Evolutionary conservation across 2,888 invertebrate species (phyloP), one percentile per base, ranked within the genome.

Genomic region (Lymantria dispar): DNA sequence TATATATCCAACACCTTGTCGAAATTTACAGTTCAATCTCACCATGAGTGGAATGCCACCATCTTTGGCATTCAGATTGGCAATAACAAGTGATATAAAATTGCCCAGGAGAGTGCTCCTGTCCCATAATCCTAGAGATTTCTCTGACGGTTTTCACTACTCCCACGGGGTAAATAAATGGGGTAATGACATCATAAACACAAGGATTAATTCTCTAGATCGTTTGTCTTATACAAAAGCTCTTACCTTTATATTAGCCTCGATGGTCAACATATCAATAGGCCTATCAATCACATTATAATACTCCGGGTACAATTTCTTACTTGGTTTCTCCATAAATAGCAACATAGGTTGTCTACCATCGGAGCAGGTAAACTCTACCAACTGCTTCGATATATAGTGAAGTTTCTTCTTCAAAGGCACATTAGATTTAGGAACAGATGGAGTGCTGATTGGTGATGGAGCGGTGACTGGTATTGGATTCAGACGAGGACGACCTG

Each of bases 281-380:
- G 99, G 99, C 69, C 96, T 96, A 31, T 95, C 94, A 58, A 99
- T 99, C 0, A 99, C 95, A 82, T 96, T 96, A 82, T 98, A 99
- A 80, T 99, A 99, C 79, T 98, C 98, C 0, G 98, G 98, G 78
- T 99, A 99, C 33, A 97, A 90, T 76, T 98, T 98, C 80, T 96
- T 96, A 30, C 98, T 98, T 0, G 99, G 99, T 74, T 98, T 97
- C 80, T 98, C 98, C 96, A 99, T 96, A 78, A 99, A 99, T 68
- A 97, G 94, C 50, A 97, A 89, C 92, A 98, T 96, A 0, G 98
- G 96, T 67, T 96, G 95, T 11, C 99, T 92, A 0, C 96, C 97
- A 67, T 95, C 96, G 40, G 88, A 86, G 56, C 91, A 92, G 0
- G 91, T 89, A 72, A 86, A 91, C 41, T 92, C 92, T 0, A 92